Evolutionary conservation across 2,888 invertebrate genomes (phyloP).

Genomic region (Lasioglossum calceatum): DNA sequence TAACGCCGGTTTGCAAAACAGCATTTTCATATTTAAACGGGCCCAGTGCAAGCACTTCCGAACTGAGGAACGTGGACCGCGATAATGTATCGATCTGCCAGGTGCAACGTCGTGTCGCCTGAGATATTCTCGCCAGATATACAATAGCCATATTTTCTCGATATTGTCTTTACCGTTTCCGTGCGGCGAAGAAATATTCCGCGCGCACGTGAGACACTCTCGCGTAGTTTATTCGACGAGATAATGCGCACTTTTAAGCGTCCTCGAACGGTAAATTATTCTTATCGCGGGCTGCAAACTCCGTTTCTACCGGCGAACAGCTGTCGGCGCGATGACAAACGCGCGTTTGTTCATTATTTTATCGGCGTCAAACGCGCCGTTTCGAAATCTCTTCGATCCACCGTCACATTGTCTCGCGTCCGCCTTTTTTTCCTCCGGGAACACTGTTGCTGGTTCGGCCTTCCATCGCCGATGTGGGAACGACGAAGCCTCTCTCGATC

Average conservation of each 20-base stretch:
- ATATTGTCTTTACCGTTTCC: conserved; percentile 62
- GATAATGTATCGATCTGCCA: conserved; percentile 62
- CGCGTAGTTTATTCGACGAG: conserved; percentile 34
- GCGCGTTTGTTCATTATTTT: conserved; percentile 68
- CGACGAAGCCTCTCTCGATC: conserved; percentile 5
- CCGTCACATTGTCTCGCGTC: conserved; percentile 56
- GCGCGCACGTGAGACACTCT: conserved; percentile 28
- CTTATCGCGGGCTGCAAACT: conserved; percentile 45
- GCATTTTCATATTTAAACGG: conserved; percentile 48
- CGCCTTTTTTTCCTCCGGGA: not conserved
- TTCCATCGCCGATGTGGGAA: conserved; percentile 47
- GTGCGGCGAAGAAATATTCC: conserved; percentile 54
- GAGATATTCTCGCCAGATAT: conserved; percentile 54
- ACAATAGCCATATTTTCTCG: conserved; percentile 59
- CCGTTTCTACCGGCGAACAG: conserved; percentile 35
- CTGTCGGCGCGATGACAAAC: conserved; percentile 63
- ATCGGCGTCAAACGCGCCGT: conserved; percentile 61
- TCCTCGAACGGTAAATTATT: conserved; percentile 47
- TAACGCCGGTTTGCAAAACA: conserved; percentile 9
- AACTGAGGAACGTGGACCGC: conserved; percentile 26
- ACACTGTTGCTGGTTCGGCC: conserved; percentile 7
- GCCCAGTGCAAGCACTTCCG: conserved; percentile 19
- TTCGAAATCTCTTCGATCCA: conserved; percentile 57
- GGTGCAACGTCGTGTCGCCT: conserved; percentile 32
- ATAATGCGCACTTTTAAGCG: conserved; percentile 54